Evolutionary conservation across 2,888 invertebrate species (phyloP).

Genomic region (Gari tellinella): DNA sequence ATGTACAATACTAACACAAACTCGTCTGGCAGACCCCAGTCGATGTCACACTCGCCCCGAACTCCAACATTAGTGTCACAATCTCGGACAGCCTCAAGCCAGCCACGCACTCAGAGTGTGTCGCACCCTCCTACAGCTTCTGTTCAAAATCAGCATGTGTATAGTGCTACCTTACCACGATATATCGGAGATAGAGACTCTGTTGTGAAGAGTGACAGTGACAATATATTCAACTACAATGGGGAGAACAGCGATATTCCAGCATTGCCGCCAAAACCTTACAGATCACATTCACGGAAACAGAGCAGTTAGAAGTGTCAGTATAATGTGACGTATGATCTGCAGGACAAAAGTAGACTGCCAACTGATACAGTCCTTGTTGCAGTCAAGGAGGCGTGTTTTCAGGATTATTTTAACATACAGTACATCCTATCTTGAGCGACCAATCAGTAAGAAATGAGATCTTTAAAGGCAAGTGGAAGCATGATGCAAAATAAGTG

Average conservation of each 20-base stretch:
- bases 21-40: slow-evolving; percentile 32
- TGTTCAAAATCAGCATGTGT: slow-evolving; percentile 52
- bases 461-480: too few relatives aligned
- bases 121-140: slow-evolving; percentile 65
- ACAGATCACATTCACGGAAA: slow-evolving; percentile 75
- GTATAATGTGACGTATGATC: too few relatives aligned
- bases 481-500: too few relatives aligned
- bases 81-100: slow-evolving; percentile 24
- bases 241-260: slow-evolving; percentile 75
- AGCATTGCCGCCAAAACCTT: slow-evolving; percentile 82
- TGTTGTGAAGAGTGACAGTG: slow-evolving; percentile 37
- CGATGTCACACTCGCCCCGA: slow-evolving; percentile 43
- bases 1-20: slow-evolving; percentile 58
- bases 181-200: slow-evolving; percentile 70
- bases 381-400: too few relatives aligned
- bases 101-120: slow-evolving; percentile 66
- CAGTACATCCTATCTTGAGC: too few relatives aligned
- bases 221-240: slow-evolving; percentile 71
- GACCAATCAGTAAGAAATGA: too few relatives aligned
- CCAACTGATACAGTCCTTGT: too few relatives aligned
- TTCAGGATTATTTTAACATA: too few relatives aligned
- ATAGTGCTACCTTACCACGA: slow-evolving; percentile 74
- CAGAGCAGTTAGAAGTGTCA: slow-evolving; percentile 72
- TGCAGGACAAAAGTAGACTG: too few relatives aligned
- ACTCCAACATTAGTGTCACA: slow-evolving; percentile 47